A percentile compares a stretch with the other conserved stretches of the same genome.
These are phyloP conservation scores for Agrotis segetum DNA, from an alignment of 2,888 invertebrate species.

Conservation along the genomic window DNA sequence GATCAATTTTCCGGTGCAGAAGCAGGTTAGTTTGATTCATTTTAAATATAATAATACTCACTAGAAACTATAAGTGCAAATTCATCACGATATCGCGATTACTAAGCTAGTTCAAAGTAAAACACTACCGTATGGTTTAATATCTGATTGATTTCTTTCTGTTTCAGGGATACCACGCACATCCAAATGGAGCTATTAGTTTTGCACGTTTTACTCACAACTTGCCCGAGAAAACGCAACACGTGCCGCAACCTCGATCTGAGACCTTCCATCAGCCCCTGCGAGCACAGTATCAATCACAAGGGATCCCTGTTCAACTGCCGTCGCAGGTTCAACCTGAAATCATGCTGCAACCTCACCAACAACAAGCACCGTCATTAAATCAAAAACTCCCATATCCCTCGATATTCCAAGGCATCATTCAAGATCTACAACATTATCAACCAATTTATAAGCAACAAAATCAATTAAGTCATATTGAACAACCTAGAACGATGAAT, in stretches of 20 bases:
- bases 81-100: too few species aligned
- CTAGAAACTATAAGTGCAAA: neutral
- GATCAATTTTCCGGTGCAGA: neutral
- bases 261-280: neutral
- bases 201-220: slow-evolving; percentile 81
- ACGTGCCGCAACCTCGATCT: slow-evolving; percentile 8
- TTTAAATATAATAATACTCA: neutral
- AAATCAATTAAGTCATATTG: slow-evolving; percentile 4
- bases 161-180: slow-evolving; percentile 76
- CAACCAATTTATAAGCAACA: slow-evolving; percentile 15
- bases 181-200: slow-evolving; percentile 79
- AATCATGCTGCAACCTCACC: slow-evolving; percentile 33
- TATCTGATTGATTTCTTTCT: slow-evolving; percentile 16
- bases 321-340: slow-evolving; percentile 47
- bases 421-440: slow-evolving; percentile 35
- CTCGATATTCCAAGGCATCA: slow-evolving; percentile 16
- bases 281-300: slow-evolving; percentile 12
- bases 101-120: neutral
- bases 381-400: slow-evolving; percentile 16
- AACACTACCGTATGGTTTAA: neutral
- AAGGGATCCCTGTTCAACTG: slow-evolving; percentile 6
- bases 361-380: neutral
- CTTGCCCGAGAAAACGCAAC: slow-evolving; percentile 57
- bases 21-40: slow-evolving; percentile 31
- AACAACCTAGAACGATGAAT: slow-evolving; percentile 39